Percentiles rank a stretch among this genome's conserved stretches.
phyloP scores from a whole-genome alignment of 37 sponge, comb jelly and placozoan species.

The Halichondria panicea region DNA sequence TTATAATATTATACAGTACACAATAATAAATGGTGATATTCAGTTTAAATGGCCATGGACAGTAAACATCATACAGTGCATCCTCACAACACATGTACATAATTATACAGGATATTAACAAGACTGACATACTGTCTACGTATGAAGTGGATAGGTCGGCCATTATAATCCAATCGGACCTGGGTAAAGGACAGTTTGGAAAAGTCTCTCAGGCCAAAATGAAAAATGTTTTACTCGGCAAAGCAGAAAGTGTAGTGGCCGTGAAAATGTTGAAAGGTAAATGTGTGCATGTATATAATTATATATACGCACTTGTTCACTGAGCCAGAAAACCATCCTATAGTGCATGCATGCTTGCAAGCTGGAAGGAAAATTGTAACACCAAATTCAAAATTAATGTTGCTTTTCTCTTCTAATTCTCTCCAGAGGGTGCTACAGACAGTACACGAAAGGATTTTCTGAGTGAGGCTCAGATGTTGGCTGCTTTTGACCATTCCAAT shows the following conservation, averaged over 20 bases:
- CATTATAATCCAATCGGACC: constrained; percentile 7
- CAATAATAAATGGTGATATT: too few relatives aligned
- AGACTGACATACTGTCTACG: background rate
- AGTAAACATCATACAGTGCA: too few relatives aligned
- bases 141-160: constrained; percentile 10
- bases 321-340: too few relatives aligned
- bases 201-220: constrained; percentile 38
- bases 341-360: too few relatives aligned
- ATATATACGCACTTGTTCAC: too few relatives aligned
- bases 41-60: too few relatives aligned
- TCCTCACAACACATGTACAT: too few relatives aligned
- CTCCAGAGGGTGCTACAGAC: constrained; percentile 33
- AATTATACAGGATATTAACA: constrained; percentile 12
- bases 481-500: constrained; percentile 51
- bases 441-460: constrained; percentile 39
- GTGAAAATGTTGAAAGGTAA: constrained; percentile 58
- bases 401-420: background rate
- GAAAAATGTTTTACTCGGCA: constrained; percentile 19
- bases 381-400: too few relatives aligned
- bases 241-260: constrained; percentile 36
- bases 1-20: too few relatives aligned
- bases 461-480: constrained; percentile 55
- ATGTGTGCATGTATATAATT: too few relatives aligned
- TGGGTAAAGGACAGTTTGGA: constrained; percentile 57
- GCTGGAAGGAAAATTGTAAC: too few relatives aligned